Evolutionary conservation across 2,797 vertebrate genomes (phyloP).

Genomic region (Gymnopithys bicolor): DNA sequence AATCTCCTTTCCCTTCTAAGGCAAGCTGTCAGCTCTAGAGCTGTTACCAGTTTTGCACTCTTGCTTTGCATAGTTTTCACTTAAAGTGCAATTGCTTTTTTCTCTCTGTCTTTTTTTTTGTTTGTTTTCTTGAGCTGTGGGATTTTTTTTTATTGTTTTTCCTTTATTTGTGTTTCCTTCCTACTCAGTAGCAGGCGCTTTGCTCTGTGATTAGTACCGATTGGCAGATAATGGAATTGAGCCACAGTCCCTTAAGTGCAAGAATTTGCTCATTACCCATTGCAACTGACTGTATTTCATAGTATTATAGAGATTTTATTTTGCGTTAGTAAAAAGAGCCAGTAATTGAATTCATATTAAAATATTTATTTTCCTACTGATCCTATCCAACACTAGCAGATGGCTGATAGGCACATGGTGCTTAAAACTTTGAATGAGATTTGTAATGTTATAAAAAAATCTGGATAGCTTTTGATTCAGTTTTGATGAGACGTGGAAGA

Average conservation of each 20-base stretch:
- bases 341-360: constrained; percentile 39
- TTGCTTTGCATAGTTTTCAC: background rate
- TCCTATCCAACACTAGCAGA: constrained; percentile 30
- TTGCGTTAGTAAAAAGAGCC: constrained; percentile 12
- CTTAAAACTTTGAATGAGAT: constrained; percentile 38
- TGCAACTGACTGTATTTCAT: constrained; percentile 41
- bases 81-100: background rate
- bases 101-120: background rate
- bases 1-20: constrained; percentile 8
- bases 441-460: background rate
- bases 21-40: constrained; percentile 8
- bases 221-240: constrained; percentile 30
- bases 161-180: background rate
- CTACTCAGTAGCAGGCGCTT: background rate
- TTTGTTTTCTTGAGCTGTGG: background rate
- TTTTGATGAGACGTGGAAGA: background rate
- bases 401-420: background rate
- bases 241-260: background rate
- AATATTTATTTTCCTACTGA: constrained; percentile 49
- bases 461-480: background rate
- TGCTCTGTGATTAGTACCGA: background rate
- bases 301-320: constrained; percentile 28
- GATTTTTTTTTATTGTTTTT: background rate
- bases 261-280: constrained; percentile 16
- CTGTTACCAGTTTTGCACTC: background rate